Percentiles rank a stretch among this genome's conserved stretches.
Conservation (phyloP, 2,888 invertebrate genomes). For the Trissolcus brochymenae region DNA sequence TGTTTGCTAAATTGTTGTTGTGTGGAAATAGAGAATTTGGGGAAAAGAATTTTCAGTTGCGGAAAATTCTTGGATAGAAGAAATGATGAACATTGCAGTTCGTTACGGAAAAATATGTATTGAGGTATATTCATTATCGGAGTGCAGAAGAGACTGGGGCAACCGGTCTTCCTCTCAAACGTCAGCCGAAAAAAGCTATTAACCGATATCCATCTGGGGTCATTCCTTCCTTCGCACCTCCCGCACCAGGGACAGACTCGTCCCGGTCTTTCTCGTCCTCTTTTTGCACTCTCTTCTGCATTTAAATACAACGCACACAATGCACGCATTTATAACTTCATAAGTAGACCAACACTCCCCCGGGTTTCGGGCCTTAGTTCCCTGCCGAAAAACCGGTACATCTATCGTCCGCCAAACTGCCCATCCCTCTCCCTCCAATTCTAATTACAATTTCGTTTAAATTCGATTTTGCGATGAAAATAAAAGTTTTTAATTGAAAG, state of each 20-base stretch:
- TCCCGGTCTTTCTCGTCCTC: conserved; percentile 16
- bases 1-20: neutral
- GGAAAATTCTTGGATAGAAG: neutral
- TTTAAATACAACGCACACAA: conserved; percentile 31
- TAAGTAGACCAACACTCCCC: conserved; percentile 15
- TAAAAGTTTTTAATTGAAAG: too few species aligned
- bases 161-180: conserved; percentile 62
- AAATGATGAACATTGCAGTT: neutral
- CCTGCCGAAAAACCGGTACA: too few species aligned
- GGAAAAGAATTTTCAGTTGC: neutral
- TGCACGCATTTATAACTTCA: conserved; percentile 39
- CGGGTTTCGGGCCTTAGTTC: too few species aligned
- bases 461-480: too few species aligned
- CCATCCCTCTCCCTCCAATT: too few species aligned
- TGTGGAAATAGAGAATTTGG: neutral
- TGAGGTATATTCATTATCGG: conserved; percentile 49
- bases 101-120: conserved; percentile 24
- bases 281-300: conserved; percentile 17
- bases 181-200: conserved; percentile 71
- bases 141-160: conserved; percentile 48
- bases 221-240: conserved; percentile 65
- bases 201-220: conserved; percentile 73
- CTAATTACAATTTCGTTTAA: neutral
- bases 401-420: too few species aligned
- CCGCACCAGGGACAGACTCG: conserved; percentile 48